phyloP scores from a whole-genome alignment of 92 coral and sea anemone genomes.

The Plumapathes pennacea region DNA sequence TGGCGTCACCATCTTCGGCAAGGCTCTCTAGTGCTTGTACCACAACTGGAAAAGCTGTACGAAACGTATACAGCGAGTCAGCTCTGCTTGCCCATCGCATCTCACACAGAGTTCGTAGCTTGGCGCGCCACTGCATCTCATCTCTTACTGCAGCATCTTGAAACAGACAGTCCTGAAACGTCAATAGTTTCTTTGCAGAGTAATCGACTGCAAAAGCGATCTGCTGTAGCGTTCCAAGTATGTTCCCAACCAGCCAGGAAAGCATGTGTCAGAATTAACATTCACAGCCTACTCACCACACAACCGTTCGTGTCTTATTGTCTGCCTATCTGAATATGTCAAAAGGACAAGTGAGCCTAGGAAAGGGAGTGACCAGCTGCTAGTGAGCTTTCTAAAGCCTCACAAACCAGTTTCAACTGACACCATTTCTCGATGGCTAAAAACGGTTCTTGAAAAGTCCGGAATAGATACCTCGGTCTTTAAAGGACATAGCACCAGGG shows the following conservation, averaged over 20 bases:
- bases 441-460: not conserved
- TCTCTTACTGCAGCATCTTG: constrained; percentile 70
- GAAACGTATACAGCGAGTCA: constrained; percentile 63
- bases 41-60: constrained; percentile 64
- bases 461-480: constrained; percentile 19
- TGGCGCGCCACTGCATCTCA: constrained; percentile 66
- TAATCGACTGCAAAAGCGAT: constrained; percentile 65
- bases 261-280: constrained; percentile 10
- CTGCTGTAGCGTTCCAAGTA: constrained; percentile 52
- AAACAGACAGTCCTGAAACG: constrained; percentile 59
- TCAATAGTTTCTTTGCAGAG: constrained; percentile 63
- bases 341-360: constrained; percentile 9
- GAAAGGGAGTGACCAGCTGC: constrained; percentile 15
- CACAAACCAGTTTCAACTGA: constrained; percentile 14
- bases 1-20: constrained; percentile 64
- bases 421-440: constrained; percentile 18
- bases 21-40: constrained; percentile 62
- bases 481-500: constrained; percentile 22
- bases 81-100: constrained; percentile 70
- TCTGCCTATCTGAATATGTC: constrained; percentile 6
- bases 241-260: constrained; percentile 48
- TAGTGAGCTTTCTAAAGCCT: constrained; percentile 13
- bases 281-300: constrained; percentile 17
- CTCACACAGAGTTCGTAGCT: constrained; percentile 75
- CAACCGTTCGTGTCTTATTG: constrained; percentile 6